Base-by-base conservation (phyloP, 2,797 vertebrate species). In the Pseudochaenichthys georgianus region DNA sequence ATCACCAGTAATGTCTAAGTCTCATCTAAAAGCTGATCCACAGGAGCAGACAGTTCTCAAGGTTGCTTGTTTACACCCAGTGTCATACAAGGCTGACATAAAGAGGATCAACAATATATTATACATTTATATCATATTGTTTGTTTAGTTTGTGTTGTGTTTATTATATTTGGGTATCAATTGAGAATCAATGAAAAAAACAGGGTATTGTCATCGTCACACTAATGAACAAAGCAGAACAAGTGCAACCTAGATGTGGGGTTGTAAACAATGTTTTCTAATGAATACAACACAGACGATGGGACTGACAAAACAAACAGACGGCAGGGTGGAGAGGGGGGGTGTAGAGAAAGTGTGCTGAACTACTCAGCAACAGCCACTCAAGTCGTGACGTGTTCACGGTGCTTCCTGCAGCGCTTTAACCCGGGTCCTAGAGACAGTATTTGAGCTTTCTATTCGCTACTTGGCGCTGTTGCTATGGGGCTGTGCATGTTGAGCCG, bases 331-430 rank as follows among this genome's bases (percentile, higher is more conserved):
- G 4, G 28, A 28, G 72, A 68, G 83, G 46, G 62, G 69, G 82
- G 83, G 46, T 38, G 86, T 46, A 74, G 88, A 79, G 82, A 92
- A 92, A 93, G 86, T 92, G 83, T 90, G 92, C 93, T 93, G 86
- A 92, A 94, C 94, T 95, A 95, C 95, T 95, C 95, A 93, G 95
- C 95, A 96, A 95, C 95, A 96, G 95, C 94, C 94, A 88, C 91
- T 91, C 93, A 90, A 89, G 88, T 89, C 84, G 95, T 96, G 95
- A 96, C 95, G 95, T 90, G 92, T 93, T 84, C 74, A 57, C 80
- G 82, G 93, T 89, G 93, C 93, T 93, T 95, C 91, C 92, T 93
- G 91, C 92, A 93, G 94, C 94, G 93, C 94, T 93, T 88, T 92
- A 95, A 93, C 93, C 92, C 93, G 92, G 94, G 89, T 95, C 95